Evolutionary conservation across 2,888 invertebrate species (phyloP).

Genomic region (Alitta virens): DNA sequence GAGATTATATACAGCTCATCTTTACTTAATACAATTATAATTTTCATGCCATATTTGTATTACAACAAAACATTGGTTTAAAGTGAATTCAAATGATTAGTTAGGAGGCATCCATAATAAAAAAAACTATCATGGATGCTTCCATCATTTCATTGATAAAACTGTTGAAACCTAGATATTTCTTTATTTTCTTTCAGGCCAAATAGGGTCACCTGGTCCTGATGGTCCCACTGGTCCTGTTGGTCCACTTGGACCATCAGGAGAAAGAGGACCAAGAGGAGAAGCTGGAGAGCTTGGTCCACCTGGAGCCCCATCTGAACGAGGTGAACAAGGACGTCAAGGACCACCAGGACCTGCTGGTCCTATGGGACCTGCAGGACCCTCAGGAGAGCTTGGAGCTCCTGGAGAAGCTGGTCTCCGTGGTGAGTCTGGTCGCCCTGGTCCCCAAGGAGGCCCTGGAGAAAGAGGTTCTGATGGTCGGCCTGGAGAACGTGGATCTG

Average conservation of each 20-base stretch:
- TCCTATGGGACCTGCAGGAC: neutral
- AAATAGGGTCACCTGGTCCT: slow-evolving; percentile 17
- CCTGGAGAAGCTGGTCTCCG: neutral
- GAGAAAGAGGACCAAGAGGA: slow-evolving; percentile 4
- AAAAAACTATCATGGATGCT: too few species aligned
- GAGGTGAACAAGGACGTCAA: neutral
- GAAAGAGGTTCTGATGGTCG: neutral
- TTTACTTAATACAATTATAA: too few species aligned
- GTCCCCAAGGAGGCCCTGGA: slow-evolving; percentile 12
- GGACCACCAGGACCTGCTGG: slow-evolving; percentile 11
- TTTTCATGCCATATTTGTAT: too few species aligned
- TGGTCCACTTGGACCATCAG: neutral
- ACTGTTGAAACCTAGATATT: too few species aligned
- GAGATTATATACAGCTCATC: too few species aligned
- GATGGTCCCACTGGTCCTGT: slow-evolving; percentile 14
- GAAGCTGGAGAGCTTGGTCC: neutral
- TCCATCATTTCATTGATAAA: too few species aligned
- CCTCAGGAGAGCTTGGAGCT: neutral
- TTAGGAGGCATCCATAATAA: too few species aligned
- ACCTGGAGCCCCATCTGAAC: neutral
- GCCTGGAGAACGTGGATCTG: slow-evolving; percentile 1
- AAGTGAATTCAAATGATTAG: too few species aligned
- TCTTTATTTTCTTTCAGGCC: slow-evolving; percentile 7
- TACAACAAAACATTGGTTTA: too few species aligned
- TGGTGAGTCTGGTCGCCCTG: slow-evolving; percentile 16